phyloP scores from a whole-genome alignment of 2,113 vertebrate genomes.

The Hemibates koningsi region DNA sequence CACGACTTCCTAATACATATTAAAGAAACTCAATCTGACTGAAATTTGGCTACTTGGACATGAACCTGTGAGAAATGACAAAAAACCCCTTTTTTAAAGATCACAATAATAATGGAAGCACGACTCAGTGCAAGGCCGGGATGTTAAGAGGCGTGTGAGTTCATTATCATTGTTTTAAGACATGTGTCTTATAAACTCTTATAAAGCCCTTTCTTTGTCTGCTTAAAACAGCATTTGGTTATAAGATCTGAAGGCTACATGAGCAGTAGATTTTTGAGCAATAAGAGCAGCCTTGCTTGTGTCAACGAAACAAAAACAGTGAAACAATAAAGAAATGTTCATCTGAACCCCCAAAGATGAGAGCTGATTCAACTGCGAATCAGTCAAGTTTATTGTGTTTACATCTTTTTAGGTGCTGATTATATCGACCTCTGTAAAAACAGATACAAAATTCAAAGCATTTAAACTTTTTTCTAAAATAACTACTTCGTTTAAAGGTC shows the following conservation, averaged over 20 bases:
- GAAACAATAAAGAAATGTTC: background rate
- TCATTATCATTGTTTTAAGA: background rate
- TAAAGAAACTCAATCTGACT: background rate
- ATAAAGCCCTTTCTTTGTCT: background rate
- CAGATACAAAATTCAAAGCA: background rate
- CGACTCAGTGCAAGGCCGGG: fast-evolving
- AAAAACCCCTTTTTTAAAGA: fast-evolving
- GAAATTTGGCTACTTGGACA: background rate
- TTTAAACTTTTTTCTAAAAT: background rate
- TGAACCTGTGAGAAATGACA: background rate
- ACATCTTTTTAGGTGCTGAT: background rate
- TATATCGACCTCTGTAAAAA: background rate
- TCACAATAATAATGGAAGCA: fast-evolving
- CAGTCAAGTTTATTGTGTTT: background rate
- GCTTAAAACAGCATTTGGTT: background rate
- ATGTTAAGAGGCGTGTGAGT: background rate
- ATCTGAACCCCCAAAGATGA: background rate
- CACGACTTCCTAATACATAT: background rate
- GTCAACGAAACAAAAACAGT: background rate
- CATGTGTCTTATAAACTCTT: fast-evolving
- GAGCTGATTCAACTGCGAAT: background rate
- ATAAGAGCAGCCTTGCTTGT: fast-evolving
- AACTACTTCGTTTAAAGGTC: background rate
- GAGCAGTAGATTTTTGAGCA: background rate
- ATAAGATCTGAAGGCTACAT: background rate